Conservation (phyloP, 2,888 invertebrate genomes). For the Pammene aurita region DNA sequence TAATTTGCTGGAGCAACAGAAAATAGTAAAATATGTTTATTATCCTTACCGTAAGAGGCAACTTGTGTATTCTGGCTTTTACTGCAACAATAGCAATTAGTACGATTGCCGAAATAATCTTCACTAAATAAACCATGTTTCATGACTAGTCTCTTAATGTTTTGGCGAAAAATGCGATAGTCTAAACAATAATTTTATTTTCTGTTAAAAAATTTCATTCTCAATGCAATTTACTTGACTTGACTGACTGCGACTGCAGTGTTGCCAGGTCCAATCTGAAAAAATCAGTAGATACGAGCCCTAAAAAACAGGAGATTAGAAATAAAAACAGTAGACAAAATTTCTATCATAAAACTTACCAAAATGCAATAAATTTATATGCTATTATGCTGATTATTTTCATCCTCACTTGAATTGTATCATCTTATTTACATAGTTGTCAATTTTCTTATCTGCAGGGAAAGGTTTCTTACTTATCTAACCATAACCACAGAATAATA, state of each 20-base stretch:
- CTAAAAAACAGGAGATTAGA: no score
- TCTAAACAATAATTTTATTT: constrained; percentile 10
- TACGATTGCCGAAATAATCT: constrained; percentile 53
- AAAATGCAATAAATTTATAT: no score
- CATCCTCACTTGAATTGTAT: no score
- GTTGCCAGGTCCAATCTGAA: no score
- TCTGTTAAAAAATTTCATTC: constrained; percentile 17
- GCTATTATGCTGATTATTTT: no score
- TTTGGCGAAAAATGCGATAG: constrained; percentile 9
- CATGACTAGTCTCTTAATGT: constrained; percentile 41
- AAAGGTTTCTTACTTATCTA: no score
- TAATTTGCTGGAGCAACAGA: constrained; percentile 1
- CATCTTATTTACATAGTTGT: no score
- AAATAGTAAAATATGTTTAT: constrained; percentile 38
- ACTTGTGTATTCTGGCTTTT: constrained; percentile 72
- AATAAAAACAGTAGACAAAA: no score
- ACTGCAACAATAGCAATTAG: constrained; percentile 57
- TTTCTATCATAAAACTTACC: no score
- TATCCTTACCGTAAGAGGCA: constrained; percentile 68
- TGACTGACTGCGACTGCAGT: constrained; percentile 19
- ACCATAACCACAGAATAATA: no score
- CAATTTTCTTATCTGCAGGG: no score
- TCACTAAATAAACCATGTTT: constrained; percentile 51
- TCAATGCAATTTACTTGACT: constrained; percentile 5
- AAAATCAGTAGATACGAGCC: no score